phyloP scores from a whole-genome alignment of 2,888 invertebrate species.

The Anodontia alba region DNA sequence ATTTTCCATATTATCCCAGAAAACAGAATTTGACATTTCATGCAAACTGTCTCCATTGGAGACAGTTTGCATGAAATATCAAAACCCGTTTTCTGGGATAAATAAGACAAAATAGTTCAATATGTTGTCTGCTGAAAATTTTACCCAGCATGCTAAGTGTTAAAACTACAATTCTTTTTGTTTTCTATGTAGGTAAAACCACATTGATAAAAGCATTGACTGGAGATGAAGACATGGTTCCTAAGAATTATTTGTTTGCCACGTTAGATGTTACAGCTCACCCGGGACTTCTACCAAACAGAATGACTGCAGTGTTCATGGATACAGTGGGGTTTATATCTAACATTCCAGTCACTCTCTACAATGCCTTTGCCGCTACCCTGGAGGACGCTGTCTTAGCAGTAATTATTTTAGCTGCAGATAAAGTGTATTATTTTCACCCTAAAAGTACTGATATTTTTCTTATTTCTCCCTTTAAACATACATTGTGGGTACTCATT shows the following conservation, averaged over 20 bases:
- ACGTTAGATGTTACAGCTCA: conserved; percentile 94
- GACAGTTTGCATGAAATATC: no score
- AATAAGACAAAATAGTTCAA: no score
- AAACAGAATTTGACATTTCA: no score
- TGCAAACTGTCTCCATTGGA: no score
- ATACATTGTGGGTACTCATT: no score
- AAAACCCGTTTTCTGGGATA: no score
- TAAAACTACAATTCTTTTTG: neutral
- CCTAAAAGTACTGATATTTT: no score
- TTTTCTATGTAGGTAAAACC: conserved; percentile 87
- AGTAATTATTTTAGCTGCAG: conserved; percentile 83
- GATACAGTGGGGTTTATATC: conserved; percentile 96
- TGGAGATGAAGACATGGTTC: conserved; percentile 88
- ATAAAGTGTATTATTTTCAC: no score
- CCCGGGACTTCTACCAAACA: conserved; percentile 88
- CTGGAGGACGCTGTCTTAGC: conserved; percentile 92
- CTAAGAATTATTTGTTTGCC: conserved; percentile 92
- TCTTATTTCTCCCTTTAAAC: no score
- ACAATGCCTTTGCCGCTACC: conserved; percentile 92
- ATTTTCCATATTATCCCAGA: no score
- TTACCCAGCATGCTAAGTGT: no score
- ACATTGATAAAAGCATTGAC: conserved; percentile 92
- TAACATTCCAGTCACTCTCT: conserved; percentile 91
- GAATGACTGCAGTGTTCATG: conserved; percentile 89
- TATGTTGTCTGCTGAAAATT: no score